phyloP scores from a whole-genome alignment of 2,888 invertebrate genomes.

The Temnothorax unifasciatus region DNA sequence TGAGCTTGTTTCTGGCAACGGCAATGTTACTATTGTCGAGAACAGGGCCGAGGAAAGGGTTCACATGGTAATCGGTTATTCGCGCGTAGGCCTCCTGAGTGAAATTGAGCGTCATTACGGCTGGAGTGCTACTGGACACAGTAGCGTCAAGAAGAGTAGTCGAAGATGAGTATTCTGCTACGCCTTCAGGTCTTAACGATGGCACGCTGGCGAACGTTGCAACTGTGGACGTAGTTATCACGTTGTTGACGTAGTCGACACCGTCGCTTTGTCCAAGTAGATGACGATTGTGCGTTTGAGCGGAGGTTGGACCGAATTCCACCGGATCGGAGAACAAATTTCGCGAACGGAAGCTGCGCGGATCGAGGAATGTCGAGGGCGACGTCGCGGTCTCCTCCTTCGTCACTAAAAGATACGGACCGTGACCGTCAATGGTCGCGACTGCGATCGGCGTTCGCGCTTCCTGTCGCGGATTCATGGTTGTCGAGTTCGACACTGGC shows the following conservation, averaged over 20 bases:
- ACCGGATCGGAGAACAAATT: slow-evolving; percentile 1
- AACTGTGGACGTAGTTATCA: slow-evolving; percentile 6
- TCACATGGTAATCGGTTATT: slow-evolving; percentile 51
- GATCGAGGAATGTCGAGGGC: background rate
- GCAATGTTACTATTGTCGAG: slow-evolving; percentile 42
- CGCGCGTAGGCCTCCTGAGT: slow-evolving; percentile 34
- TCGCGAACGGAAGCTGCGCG: background rate
- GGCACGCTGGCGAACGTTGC: slow-evolving; percentile 9
- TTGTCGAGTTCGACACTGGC: slow-evolving; percentile 51
- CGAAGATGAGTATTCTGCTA: background rate
- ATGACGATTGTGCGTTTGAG: background rate
- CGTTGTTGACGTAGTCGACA: background rate
- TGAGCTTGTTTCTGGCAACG: slow-evolving; percentile 23
- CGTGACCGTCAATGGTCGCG: slow-evolving; percentile 68
- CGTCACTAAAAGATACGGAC: slow-evolving; percentile 64
- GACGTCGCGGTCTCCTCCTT: slow-evolving; percentile 35
- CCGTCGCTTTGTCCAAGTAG: background rate
- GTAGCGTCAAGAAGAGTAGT: background rate
- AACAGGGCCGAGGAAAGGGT: slow-evolving; percentile 66
- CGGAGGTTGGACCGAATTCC: background rate
- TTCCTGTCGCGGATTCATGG: slow-evolving; percentile 40
- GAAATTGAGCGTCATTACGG: slow-evolving; percentile 33
- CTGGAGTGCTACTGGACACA: slow-evolving; percentile 7
- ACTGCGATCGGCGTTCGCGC: slow-evolving; percentile 61
- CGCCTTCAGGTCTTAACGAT: background rate